Conservation (phyloP, 2,888 invertebrate species). For the Leptopterna dolabrata region DNA sequence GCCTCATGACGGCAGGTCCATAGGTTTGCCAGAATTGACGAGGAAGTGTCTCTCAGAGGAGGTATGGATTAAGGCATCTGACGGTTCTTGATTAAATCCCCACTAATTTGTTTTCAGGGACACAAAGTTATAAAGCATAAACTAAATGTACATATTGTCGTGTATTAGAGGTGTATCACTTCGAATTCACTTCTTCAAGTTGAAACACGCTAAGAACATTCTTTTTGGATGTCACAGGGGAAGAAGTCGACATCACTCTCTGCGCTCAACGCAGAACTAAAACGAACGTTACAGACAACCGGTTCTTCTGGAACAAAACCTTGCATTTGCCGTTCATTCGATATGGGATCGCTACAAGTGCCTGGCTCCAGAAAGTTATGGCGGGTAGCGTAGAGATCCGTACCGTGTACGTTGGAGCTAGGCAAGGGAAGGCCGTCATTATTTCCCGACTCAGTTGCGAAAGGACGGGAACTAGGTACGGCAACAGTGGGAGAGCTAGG, state of each 20-base stretch:
- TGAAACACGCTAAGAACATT: not conserved
- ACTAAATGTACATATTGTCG: too few relatives aligned
- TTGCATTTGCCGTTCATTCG: constrained; percentile 92
- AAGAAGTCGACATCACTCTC: constrained; percentile 88
- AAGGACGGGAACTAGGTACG: constrained; percentile 86
- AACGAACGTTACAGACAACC: constrained; percentile 85
- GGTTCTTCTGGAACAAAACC: constrained; percentile 83
- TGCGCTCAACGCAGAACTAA: constrained; percentile 91
- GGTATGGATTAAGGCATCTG: too few relatives aligned
- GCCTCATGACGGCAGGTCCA: too few relatives aligned
- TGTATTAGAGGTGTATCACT: too few relatives aligned
- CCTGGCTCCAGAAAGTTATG: constrained; percentile 95
- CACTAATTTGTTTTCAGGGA: too few relatives aligned
- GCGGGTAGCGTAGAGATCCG: constrained; percentile 98
- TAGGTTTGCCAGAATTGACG: too few relatives aligned
- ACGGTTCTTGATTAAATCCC: too few relatives aligned
- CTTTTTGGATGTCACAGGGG: constrained; percentile 63
- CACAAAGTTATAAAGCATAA: too few relatives aligned
- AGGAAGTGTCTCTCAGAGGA: too few relatives aligned
- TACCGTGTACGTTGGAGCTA: constrained; percentile 96
- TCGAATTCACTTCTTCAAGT: too few relatives aligned
- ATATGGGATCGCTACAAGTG: constrained; percentile 88
- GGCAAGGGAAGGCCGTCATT: constrained; percentile 94
- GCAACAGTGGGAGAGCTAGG: not conserved
- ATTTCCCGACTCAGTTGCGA: constrained; percentile 97